Conservation (phyloP, 2,888 invertebrate species). For the Furcula furcula region DNA sequence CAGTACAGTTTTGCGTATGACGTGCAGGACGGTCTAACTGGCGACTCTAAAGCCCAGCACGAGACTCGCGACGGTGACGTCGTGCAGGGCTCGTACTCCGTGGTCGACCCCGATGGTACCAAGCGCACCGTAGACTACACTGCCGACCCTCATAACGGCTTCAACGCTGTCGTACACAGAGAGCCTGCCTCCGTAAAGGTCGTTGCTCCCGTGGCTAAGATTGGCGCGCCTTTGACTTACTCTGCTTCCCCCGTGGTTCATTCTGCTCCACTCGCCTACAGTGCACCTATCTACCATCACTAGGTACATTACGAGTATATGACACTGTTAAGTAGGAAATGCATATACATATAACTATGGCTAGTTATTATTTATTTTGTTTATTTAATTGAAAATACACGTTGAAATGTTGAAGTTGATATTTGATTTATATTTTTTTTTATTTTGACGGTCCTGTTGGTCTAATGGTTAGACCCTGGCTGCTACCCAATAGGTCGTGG, state of each 20-base stretch:
- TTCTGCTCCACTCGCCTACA: conserved; percentile 43
- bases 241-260: conserved; percentile 36
- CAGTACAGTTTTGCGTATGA: conserved; percentile 79
- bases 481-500: no score
- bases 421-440: no score
- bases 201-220: conserved; percentile 42
- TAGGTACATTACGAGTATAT: no score
- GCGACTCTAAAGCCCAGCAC: conserved; percentile 72
- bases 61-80: conserved; percentile 78
- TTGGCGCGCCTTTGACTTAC: conserved; percentile 58
- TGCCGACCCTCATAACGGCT: conserved; percentile 71
- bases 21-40: conserved; percentile 73
- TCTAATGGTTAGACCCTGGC: no score
- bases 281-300: conserved; percentile 57
- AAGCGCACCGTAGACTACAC: conserved; percentile 77
- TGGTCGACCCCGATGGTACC: conserved; percentile 76
- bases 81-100: conserved; percentile 75
- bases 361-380: no score
- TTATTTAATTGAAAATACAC: no score
- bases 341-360: no score
- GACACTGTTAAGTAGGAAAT: no score
- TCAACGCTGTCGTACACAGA: conserved; percentile 78
- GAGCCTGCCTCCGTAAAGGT: conserved; percentile 46
- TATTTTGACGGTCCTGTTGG: no score
- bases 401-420: no score